These are phyloP conservation scores for Chelmon rostratus DNA, from an alignment of 2,797 vertebrate species.

Conservation along the genomic window DNA sequence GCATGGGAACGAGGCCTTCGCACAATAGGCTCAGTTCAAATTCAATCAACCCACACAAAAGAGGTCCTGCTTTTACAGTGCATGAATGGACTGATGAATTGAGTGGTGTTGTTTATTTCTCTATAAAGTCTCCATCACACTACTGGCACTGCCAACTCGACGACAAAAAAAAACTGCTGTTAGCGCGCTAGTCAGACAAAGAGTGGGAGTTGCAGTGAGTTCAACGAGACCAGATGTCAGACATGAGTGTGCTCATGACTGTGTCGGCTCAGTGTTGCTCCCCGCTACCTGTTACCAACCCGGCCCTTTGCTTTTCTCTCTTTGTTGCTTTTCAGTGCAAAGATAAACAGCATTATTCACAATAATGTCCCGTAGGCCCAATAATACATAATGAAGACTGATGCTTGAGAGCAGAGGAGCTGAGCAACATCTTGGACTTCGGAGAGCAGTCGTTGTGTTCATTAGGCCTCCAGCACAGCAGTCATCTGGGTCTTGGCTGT, in stretches of 20 bases:
- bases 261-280: slow-evolving; percentile 15
- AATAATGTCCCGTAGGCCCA: slow-evolving; percentile 57
- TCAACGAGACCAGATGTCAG: slow-evolving; percentile 64
- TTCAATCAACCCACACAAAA: slow-evolving; percentile 77
- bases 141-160: slow-evolving; percentile 69
- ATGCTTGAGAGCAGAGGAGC: slow-evolving; percentile 47
- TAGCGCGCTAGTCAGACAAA: slow-evolving; percentile 56
- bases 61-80: slow-evolving; percentile 65
- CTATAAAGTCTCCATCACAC: slow-evolving; percentile 70
- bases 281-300: slow-evolving; percentile 33
- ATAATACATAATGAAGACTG: slow-evolving; percentile 69
- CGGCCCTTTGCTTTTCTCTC: slow-evolving; percentile 21
- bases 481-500: slow-evolving; percentile 34
- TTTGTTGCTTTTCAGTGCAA: slow-evolving; percentile 44
- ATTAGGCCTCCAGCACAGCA: slow-evolving; percentile 56
- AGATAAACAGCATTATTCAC: slow-evolving; percentile 72
- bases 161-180: slow-evolving; percentile 55
- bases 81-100: slow-evolving; percentile 74
- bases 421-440: slow-evolving; percentile 57
- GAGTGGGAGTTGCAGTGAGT: slow-evolving; percentile 61
- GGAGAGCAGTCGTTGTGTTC: slow-evolving; percentile 61
- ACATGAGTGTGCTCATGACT: slow-evolving; percentile 34
- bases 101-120: slow-evolving; percentile 71
- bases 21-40: slow-evolving; percentile 74
- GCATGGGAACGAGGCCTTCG: slow-evolving; percentile 65